Base-by-base conservation (phyloP, 2,113 vertebrate species). In the Clarias batrachus region DNA sequence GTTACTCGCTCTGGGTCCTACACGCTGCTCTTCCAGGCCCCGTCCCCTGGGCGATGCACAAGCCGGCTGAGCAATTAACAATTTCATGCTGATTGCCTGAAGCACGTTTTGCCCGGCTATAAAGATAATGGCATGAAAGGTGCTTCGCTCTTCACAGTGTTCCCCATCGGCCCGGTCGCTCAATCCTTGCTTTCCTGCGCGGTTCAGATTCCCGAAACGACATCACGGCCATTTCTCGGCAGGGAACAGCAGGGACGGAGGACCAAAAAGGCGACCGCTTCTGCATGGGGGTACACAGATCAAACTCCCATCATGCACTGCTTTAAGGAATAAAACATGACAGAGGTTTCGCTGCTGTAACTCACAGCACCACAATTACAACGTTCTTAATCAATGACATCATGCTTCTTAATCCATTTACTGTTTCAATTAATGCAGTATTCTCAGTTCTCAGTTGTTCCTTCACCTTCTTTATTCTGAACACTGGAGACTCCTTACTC, bases 71-170 rank as follows among this genome's bases (percentile, higher is more conserved):
- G 96, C 96, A 97, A 98, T 97, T 97, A 97, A 95, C 94, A 96
- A 96, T 95, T 97, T 96, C 96, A 95, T 92, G 95, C 95, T 96
- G 96, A 97, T 95, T 96, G 97, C 96, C 97, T 94, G 95, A 93
- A 96, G 96, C 96, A 92, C 93, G 95, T 94, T 96, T 95, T 94
- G 93, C 94, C 93, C 89, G 83, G 94, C 95, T 94, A 96, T 95
- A 95, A 96, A 97, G 95, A 95, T 94, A 96, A 96, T 83, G 94
- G 95, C 95, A 95, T 93, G 92, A 93, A 89, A 82, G 94, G 94
- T 89, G 89, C 86, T 92, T 92, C 83, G 88, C 90, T 90, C 87
- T 88, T 63, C 77, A 89, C 19, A 86, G 90, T 91, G 89, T 89
- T 93, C 92, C 92, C 93, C 89, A 93, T 91, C 91, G 91, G 91